Percentiles rank a stretch among this genome's conserved stretches.
These are phyloP conservation scores for Amblyornis subalaris DNA, from an alignment of 2,113 vertebrate species.

Conservation along the genomic window DNA sequence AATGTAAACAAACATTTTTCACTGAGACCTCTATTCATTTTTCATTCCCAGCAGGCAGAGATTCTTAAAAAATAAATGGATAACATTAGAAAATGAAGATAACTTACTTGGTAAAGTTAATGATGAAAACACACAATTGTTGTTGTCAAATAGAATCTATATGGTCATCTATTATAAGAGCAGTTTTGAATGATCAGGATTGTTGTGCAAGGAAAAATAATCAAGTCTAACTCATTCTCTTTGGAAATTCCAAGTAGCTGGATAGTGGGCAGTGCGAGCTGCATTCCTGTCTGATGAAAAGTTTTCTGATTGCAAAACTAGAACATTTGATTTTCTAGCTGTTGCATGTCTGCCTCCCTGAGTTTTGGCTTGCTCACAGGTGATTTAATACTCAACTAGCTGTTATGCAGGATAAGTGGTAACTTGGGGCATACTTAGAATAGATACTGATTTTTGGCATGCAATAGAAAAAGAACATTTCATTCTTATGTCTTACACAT, in stretches of 20 bases:
- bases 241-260: background rate
- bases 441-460: background rate
- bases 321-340: background rate
- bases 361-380: background rate
- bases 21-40: background rate
- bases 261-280: background rate
- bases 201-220: background rate
- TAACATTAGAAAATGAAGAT: background rate
- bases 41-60: background rate
- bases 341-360: background rate
- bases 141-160: background rate
- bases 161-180: background rate
- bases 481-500: background rate
- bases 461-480: background rate
- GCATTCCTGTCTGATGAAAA: slow-evolving; percentile 5
- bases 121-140: background rate
- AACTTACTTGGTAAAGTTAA: background rate
- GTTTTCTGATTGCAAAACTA: background rate
- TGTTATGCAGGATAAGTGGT: background rate
- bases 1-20: background rate
- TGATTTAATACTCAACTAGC: background rate
- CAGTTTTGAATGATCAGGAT: background rate
- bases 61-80: background rate
- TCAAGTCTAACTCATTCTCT: background rate
- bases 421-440: background rate